Percentiles rank a stretch among this genome's conserved stretches.
Conservation (phyloP, 2,113 vertebrate genomes). For the Anolis sagrei region DNA sequence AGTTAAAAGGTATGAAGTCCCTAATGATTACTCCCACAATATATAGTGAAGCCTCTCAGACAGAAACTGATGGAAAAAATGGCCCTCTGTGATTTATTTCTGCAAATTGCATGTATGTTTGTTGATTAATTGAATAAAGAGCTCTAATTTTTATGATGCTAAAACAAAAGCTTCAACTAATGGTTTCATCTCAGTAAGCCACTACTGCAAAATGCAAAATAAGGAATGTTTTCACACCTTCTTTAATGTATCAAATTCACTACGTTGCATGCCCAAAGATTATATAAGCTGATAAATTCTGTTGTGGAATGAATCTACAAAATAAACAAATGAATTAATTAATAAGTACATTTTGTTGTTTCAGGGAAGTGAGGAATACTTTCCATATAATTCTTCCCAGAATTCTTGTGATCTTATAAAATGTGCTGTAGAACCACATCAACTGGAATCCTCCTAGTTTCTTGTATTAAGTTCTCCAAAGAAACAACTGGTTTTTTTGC, state of each 20-base stretch:
- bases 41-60: not conserved
- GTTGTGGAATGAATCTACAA: no score
- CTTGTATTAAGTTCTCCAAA: no score
- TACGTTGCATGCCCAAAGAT: not conserved
- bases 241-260: not conserved
- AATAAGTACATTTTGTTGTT: no score
- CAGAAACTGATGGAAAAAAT: not conserved
- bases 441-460: no score
- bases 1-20: slow-evolving; percentile 7
- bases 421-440: no score
- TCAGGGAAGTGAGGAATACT: no score
- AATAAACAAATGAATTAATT: no score
- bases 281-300: no score
- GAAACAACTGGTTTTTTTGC: no score
- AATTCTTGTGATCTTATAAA: no score
- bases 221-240: not conserved
- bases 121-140: slow-evolving; percentile 2
- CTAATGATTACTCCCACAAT: slow-evolving; percentile 21
- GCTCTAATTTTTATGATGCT: not conserved
- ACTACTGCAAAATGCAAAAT: not conserved
- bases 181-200: not conserved
- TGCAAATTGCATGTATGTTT: not conserved
- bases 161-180: not conserved
- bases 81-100: not conserved
- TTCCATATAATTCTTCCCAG: no score